phyloP scores from a whole-genome alignment of 2,888 invertebrate genomes.

The Aphrophora alni region DNA sequence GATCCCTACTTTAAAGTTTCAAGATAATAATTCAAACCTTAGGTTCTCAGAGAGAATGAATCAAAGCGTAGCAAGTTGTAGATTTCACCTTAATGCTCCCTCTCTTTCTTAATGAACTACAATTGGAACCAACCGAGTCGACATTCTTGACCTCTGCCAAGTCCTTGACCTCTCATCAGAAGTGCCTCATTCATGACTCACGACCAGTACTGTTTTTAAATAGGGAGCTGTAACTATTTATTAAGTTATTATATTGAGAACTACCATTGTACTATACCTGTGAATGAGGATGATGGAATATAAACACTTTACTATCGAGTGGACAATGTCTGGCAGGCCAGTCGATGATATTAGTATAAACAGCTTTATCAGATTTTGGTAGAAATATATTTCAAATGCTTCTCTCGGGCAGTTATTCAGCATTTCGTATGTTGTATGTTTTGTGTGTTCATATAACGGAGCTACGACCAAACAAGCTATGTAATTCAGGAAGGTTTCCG shows the following conservation, averaged over 20 bases:
- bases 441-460: too few relatives aligned
- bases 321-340: too few relatives aligned
- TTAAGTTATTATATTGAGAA: background rate
- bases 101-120: conserved; percentile 9
- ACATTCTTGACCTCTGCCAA: background rate
- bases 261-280: background rate
- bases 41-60: background rate
- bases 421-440: too few relatives aligned
- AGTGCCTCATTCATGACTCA: background rate
- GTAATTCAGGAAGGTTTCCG: too few relatives aligned
- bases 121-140: conserved; percentile 4
- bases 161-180: conserved; percentile 9
- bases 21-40: background rate
- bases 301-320: too few relatives aligned
- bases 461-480: too few relatives aligned
- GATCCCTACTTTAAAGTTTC: background rate
- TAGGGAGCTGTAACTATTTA: background rate
- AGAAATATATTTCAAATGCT: too few relatives aligned
- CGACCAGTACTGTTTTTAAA: too few relatives aligned
- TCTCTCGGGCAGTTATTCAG: too few relatives aligned
- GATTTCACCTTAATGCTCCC: conserved; percentile 6
- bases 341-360: too few relatives aligned
- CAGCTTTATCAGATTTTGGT: too few relatives aligned
- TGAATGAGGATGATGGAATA: background rate
- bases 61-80: background rate